Evolutionary conservation across 2,797 vertebrate species (phyloP).

Genomic region (Staurois parvus): DNA sequence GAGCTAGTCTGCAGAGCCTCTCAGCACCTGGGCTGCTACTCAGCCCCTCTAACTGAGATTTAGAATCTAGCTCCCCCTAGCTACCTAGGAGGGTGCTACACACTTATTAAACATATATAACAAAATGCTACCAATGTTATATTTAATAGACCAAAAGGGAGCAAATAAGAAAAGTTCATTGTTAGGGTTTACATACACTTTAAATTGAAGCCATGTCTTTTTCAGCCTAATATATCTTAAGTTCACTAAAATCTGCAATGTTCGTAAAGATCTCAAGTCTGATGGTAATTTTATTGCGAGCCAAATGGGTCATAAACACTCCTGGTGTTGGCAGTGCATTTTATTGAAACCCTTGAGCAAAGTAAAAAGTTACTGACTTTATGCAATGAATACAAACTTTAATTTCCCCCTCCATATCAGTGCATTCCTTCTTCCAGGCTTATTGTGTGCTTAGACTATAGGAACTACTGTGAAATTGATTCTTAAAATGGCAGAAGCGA

Average conservation of each 20-base stretch:
- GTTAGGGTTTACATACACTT: neutral
- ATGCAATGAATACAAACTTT: conserved; percentile 25
- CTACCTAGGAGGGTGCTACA: too few relatives aligned
- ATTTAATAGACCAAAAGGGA: neutral
- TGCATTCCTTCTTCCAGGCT: conserved; percentile 1
- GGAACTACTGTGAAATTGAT: conserved; percentile 23
- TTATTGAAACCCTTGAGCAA: conserved; percentile 32
- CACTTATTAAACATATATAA: neutral
- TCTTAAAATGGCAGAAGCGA: conserved; percentile 22
- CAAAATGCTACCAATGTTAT: neutral
- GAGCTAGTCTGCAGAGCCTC: too few relatives aligned
- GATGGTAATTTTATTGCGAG: neutral
- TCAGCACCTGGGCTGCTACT: too few relatives aligned
- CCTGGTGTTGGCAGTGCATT: neutral
- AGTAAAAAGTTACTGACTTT: neutral
- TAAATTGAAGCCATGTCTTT: neutral
- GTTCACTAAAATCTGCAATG: neutral
- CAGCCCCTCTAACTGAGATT: too few relatives aligned
- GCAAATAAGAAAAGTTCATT: neutral
- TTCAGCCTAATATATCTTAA: neutral
- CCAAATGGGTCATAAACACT: neutral
- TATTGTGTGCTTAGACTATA: conserved; percentile 36
- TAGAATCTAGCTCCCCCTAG: too few relatives aligned
- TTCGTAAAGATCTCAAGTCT: neutral
- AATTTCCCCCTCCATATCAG: conserved; percentile 14